A percentile compares a stretch with the other conserved stretches of the same genome.
These are phyloP conservation scores for Agapornis canus DNA, from an alignment of 2,797 vertebrate species.

Conservation along the genomic window DNA sequence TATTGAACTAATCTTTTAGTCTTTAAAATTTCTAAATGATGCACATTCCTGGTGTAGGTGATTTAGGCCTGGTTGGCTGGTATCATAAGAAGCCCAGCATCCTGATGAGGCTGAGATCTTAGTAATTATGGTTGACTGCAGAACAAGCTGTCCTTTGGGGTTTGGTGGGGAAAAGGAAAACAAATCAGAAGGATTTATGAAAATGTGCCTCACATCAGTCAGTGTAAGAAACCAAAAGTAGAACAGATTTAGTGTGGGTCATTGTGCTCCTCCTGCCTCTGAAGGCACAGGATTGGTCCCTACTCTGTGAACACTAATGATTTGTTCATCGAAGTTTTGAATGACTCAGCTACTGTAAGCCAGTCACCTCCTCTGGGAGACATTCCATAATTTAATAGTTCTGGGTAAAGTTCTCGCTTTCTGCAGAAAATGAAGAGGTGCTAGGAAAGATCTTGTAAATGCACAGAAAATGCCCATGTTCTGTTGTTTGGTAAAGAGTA, in stretches of 20 bases:
- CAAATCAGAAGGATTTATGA: background rate
- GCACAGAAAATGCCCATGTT: rapidly evolving
- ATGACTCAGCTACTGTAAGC: background rate
- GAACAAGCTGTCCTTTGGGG: background rate
- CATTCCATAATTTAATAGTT: background rate
- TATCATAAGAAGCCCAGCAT: background rate
- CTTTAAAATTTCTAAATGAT: background rate
- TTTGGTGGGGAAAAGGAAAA: background rate
- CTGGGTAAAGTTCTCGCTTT: background rate
- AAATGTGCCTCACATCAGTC: background rate
- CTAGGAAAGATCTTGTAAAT: background rate
- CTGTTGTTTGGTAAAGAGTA: background rate
- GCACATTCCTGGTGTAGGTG: background rate
- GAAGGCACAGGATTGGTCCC: background rate
- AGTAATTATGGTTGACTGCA: background rate
- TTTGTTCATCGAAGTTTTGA: background rate
- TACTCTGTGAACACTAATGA: background rate
- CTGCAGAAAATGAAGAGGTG: background rate
- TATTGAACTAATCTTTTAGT: background rate
- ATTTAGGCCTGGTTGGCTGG: background rate
- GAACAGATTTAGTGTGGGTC: background rate
- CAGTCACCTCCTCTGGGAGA: background rate
- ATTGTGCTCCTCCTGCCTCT: background rate
- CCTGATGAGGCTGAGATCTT: background rate
- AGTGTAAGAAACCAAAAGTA: background rate